A percentile compares a stretch with the other conserved stretches of the same genome.
Conservation (phyloP, 92 coral and sea anemone genomes). For the Actinostola sp. region DNA sequence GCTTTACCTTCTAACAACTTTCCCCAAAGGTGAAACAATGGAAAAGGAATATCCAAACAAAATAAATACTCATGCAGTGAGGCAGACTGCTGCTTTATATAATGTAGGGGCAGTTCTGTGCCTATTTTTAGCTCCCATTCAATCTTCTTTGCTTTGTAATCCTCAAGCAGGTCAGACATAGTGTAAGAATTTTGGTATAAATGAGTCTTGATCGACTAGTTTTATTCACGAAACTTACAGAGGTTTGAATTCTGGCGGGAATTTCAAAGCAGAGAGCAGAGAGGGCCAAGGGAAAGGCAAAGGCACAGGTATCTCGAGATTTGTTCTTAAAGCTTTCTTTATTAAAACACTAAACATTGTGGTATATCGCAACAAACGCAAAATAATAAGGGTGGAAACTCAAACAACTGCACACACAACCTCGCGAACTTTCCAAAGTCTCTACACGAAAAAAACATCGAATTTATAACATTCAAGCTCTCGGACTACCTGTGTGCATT, state of each 20-base stretch:
- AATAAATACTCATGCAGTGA: constrained; percentile 49
- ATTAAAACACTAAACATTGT: too few species aligned
- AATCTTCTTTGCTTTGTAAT: constrained; percentile 22
- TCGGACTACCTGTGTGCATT: too few species aligned
- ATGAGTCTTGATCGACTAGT: background rate
- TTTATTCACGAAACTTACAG: too few species aligned
- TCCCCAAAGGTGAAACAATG: constrained; percentile 48
- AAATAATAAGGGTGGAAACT: too few species aligned
- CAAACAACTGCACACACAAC: too few species aligned
- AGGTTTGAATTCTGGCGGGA: background rate
- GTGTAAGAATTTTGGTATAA: background rate
- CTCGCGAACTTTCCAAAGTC: too few species aligned
- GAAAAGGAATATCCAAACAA: constrained; percentile 69
- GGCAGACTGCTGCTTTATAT: constrained; percentile 53
- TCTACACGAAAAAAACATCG: too few species aligned
- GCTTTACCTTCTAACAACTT: constrained; percentile 29
- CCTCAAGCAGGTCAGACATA: constrained; percentile 46
- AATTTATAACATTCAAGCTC: too few species aligned
- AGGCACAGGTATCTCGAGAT: too few species aligned
- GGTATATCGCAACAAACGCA: too few species aligned
- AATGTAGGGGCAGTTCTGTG: constrained; percentile 53
- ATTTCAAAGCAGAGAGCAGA: background rate
- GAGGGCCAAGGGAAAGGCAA: too few species aligned
- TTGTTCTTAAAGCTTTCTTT: too few species aligned
- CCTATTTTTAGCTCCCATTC: constrained; percentile 37